Base-by-base conservation (phyloP, 2,113 vertebrate species). In the Ranitomeya variabilis region DNA sequence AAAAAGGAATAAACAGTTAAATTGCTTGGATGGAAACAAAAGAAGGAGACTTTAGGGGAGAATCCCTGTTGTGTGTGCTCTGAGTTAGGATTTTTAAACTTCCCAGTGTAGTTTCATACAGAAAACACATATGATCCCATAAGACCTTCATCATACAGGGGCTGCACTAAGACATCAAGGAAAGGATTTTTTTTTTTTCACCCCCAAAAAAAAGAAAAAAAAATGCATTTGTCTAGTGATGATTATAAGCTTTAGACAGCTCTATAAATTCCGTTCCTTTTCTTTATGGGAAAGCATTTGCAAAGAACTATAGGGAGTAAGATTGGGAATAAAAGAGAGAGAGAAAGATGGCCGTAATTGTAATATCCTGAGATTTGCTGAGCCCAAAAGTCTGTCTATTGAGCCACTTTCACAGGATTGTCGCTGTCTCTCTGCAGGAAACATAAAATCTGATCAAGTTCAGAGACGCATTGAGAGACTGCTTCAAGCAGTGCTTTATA, bases 361-460 rank as follows among this genome's bases (percentile, higher is more conserved):
- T 96, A 95, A 96, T 95, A 96, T 96, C 93, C 94, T 93, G 90
- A 95, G 93, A 92, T 94, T 93, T 95, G 91, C 93, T 91, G 91
- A 93, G 91, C 92, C 93, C 92, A 93, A 92, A 95, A 94, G 91
- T 92, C 92, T 92, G 91, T 91, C 94, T 93, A 96, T 97, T 95
- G 95, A 97, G 95, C 93, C 92, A 92, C 92, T 93, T 96, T 96
- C 93, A 94, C 92, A 95, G 94, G 92, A 94, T 93, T 93, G 95
- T 96, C 93, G 95, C 96, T 95, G 95, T 95, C 96, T 97, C 97
- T 94, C 96, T 96, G 96, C 97, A 97, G 97, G 97, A 98, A 97
- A 96, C 96, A 94, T 93, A 96, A 94, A 96, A 96, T 97, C 97
- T 97, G 97, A 98, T 98, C 97, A 97, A 97, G 97, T 98, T 98